Percentiles rank a stretch among this genome's conserved stretches.
phyloP scores from a whole-genome alignment of 2,888 invertebrate species.

The Gasteruption jaculator region DNA sequence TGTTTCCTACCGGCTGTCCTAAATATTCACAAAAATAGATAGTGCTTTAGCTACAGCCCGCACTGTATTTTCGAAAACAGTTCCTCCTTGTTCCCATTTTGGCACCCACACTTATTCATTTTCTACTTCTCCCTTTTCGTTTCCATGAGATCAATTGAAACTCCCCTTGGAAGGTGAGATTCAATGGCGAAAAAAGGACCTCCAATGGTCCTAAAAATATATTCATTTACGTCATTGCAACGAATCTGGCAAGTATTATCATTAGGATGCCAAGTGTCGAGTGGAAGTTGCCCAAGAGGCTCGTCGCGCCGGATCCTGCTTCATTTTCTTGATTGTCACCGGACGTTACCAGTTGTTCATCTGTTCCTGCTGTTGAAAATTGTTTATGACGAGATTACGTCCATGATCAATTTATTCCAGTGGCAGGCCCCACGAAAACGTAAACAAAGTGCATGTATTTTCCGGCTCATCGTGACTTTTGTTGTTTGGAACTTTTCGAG shows the following conservation, averaged over 20 bases:
- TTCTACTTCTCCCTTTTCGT: background rate
- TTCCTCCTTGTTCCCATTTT: background rate
- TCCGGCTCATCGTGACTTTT: too few relatives aligned
- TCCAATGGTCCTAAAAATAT: too few relatives aligned
- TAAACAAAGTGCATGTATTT: too few relatives aligned
- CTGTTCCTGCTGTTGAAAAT: slow-evolving; percentile 37
- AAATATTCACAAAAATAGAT: too few relatives aligned
- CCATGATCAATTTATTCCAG: too few relatives aligned
- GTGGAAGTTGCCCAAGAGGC: slow-evolving; percentile 16
- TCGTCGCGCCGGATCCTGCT: slow-evolving; percentile 20
- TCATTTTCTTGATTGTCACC: slow-evolving; percentile 32
- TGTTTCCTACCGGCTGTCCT: too few relatives aligned
- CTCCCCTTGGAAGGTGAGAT: too few relatives aligned
- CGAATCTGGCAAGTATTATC: slow-evolving; percentile 29
- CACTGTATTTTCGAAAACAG: too few relatives aligned
- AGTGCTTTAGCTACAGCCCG: too few relatives aligned
- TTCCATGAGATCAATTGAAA: background rate
- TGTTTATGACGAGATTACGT: too few relatives aligned
- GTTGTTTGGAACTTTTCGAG: slow-evolving; percentile 33
- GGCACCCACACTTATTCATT: slow-evolving; percentile 1
- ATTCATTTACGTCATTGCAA: slow-evolving; percentile 27
- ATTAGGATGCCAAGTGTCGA: slow-evolving; percentile 25
- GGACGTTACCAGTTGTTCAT: slow-evolving; percentile 39
- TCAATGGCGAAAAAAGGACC: too few relatives aligned
- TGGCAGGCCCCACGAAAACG: too few relatives aligned